Evolutionary conservation across 2,113 vertebrate genomes (phyloP), one percentile per base, ranked within the genome.

Genomic region (Blennius ocellaris): DNA sequence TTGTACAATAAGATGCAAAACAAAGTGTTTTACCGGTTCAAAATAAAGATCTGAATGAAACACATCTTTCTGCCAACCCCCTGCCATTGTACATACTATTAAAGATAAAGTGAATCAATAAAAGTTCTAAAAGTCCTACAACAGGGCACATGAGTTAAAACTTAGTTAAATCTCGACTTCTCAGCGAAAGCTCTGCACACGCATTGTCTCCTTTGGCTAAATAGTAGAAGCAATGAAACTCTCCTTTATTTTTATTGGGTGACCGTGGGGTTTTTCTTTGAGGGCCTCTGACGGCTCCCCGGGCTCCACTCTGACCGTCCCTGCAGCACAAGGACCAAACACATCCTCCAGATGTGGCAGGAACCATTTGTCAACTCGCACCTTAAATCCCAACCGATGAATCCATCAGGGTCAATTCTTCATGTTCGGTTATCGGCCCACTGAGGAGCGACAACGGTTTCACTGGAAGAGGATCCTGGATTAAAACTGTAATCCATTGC

Each of bases 221-320:
- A 45, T 63, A 53, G 51, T 63, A 4, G 44, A 45, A 83, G 71
- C 89, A 85, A 84, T 86, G 9, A 84, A 81, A 81, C 78, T 60
- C 66, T 81, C 73, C 54, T 63, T 87, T 67, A 73, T 51, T 88
- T 89, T 91, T 86, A 88, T 80, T 57, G 41, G 79, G 11, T 65
- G 61, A 17, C 79, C 54, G 11, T 72, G 65, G 62, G 58, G 68
- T 73, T 76, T 30, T 56, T 50, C 48, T 52, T 77, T 7, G 39
- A 41, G 49, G 16, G 65, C 68, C 61, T 61, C 64, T 66, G 82
- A 88, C 81, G 75, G 59, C 11, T 87, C 85, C 76, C 86, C 53
- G 3, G 74, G 16, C 60, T 82, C 73, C 76, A 69, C 66, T 84
- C 60, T 11, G 69, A 75, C 37, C 38, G 75, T 63, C 48, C n/a